Conservation (phyloP, 1,140 invertebrate species). For the Calliopsis andreniformis region DNA sequence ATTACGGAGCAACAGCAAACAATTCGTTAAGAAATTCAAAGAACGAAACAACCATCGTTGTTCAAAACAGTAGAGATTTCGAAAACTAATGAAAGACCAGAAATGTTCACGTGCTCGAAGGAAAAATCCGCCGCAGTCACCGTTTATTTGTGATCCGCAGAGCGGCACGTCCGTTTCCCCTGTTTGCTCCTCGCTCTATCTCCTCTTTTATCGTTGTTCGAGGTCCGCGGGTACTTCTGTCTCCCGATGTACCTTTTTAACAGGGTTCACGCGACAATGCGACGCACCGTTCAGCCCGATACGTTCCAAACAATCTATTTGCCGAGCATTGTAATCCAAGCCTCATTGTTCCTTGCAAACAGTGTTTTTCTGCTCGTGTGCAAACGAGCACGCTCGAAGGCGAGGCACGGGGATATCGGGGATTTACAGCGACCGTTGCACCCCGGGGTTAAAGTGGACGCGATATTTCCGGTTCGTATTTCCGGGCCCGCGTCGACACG, state of each 20-base stretch:
- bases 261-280: constrained; percentile 47
- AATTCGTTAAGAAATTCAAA: too few relatives aligned
- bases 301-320: constrained; percentile 72
- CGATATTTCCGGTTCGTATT: constrained; percentile 48
- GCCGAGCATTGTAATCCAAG: constrained; percentile 72
- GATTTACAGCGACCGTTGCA: constrained; percentile 41
- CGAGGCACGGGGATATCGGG: constrained; percentile 15
- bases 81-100: too few relatives aligned
- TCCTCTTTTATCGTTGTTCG: constrained; percentile 35
- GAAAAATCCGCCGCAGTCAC: neutral
- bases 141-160: neutral
- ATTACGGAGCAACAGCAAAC: too few relatives aligned
- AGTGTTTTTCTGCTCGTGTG: constrained; percentile 60
- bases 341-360: constrained; percentile 70
- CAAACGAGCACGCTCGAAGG: constrained; percentile 50
- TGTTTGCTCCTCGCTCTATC: neutral
- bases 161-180: neutral
- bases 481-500: constrained; percentile 14
- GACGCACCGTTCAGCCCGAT: constrained; percentile 61
- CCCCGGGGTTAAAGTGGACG: constrained; percentile 19
- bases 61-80: too few relatives aligned
- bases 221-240: constrained; percentile 47
- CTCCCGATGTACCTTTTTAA: constrained; percentile 57
- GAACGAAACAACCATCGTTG: too few relatives aligned
- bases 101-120: neutral